These are phyloP conservation scores for Idaea biselata DNA, from an alignment of 2,888 invertebrate species.

Conservation along the genomic window DNA sequence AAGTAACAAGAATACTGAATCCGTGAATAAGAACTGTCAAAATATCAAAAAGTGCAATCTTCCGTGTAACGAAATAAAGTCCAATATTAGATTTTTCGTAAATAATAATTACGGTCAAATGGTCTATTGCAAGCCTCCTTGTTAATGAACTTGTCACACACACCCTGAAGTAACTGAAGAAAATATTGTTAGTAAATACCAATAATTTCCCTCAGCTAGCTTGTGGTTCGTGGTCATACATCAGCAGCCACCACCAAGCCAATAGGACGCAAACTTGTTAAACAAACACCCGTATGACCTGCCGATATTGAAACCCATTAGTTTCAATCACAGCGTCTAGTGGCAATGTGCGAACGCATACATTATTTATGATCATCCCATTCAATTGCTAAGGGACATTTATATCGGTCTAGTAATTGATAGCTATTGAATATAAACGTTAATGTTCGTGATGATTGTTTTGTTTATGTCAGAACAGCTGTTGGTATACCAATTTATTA, in stretches of 20 bases:
- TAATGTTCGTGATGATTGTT: slow-evolving; percentile 2
- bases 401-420: slow-evolving; percentile 31
- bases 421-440: slow-evolving; percentile 16
- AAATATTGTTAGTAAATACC: too few relatives aligned
- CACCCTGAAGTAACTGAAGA: too few relatives aligned
- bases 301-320: slow-evolving; percentile 28
- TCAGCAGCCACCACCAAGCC: not conserved
- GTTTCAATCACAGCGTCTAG: slow-evolving; percentile 35
- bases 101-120: too few relatives aligned
- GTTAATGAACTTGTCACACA: too few relatives aligned
- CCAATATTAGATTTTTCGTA: too few relatives aligned
- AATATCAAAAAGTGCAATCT: too few relatives aligned
- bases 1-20: too few relatives aligned
- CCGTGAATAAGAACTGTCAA: too few relatives aligned
- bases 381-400: slow-evolving; percentile 35
- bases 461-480: not conserved
- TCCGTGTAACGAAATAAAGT: too few relatives aligned
- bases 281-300: slow-evolving; percentile 5
- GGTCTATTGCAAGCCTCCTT: too few relatives aligned
- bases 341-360: slow-evolving; percentile 31
- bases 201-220: not conserved
- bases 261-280: slow-evolving; percentile 3
- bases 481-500: not conserved
- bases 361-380: slow-evolving; percentile 33
- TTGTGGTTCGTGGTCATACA: not conserved